A percentile compares a stretch with the other conserved stretches of the same genome.
phyloP scores from a whole-genome alignment of 2,888 invertebrate species.

The Zele albiditarsus region DNA sequence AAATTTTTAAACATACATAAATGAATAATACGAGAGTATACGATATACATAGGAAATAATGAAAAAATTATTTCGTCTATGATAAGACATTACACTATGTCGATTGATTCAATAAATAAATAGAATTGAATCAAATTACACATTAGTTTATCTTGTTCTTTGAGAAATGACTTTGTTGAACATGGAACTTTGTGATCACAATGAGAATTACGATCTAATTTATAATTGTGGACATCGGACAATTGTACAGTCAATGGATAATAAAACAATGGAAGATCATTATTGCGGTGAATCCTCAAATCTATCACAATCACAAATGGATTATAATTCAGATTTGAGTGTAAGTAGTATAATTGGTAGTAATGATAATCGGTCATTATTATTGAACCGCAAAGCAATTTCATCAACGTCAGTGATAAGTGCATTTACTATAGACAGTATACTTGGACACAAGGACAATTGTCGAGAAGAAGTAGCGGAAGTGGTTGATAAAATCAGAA shows the following conservation, averaged over 20 bases:
- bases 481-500: conserved; percentile 49
- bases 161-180: conserved; percentile 45
- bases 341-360: conserved; percentile 52
- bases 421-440: conserved; percentile 68
- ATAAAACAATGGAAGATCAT: conserved; percentile 36
- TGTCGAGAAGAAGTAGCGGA: conserved; percentile 46
- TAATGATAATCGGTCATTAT: conserved; percentile 46
- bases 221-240: conserved; percentile 24
- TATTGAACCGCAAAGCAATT: conserved; percentile 44
- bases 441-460: conserved; percentile 56
- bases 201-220: not conserved
- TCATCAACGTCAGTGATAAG: conserved; percentile 56
- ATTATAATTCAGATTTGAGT: conserved; percentile 61
- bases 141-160: not conserved
- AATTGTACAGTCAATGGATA: conserved; percentile 34
- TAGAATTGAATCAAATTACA: not conserved
- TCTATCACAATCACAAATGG: conserved; percentile 44
- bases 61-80: not conserved
- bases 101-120: not conserved
- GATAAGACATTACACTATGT: not conserved
- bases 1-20: not conserved
- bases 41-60: conserved; percentile 6
- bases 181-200: conserved; percentile 41
- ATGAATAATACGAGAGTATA: not conserved
- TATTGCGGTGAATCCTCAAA: conserved; percentile 37